Evolutionary conservation across 2,888 invertebrate species (phyloP).

Genomic region (Thymelicus sylvestris): DNA sequence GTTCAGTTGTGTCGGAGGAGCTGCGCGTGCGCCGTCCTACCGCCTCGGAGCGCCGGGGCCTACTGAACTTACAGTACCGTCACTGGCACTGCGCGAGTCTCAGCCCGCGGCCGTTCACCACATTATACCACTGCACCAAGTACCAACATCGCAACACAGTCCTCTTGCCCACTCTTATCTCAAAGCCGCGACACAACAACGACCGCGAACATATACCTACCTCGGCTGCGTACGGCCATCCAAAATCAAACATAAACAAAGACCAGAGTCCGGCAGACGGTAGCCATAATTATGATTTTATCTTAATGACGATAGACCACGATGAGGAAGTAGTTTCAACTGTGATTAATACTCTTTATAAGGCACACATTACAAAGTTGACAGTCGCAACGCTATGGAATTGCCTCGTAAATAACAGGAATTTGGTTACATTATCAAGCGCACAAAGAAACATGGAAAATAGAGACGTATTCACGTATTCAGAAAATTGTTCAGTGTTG

Average conservation of each 20-base stretch:
- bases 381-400: too few relatives aligned
- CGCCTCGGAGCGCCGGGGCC: conserved; percentile 68
- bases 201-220: background rate
- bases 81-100: too few relatives aligned
- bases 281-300: conserved; percentile 15
- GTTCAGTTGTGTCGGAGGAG: conserved; percentile 47
- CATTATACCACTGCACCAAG: background rate
- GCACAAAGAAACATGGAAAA: too few relatives aligned
- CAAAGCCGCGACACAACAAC: conserved; percentile 46
- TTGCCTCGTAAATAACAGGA: too few relatives aligned
- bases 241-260: conserved; percentile 30
- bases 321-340: conserved; percentile 1
- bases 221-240: background rate
- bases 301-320: conserved; percentile 17
- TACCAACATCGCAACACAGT: conserved; percentile 1
- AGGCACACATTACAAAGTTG: background rate
- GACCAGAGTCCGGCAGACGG: conserved; percentile 8
- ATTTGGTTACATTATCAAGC: too few relatives aligned
- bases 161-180: conserved; percentile 71
- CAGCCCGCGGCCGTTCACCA: conserved; percentile 34
- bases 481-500: too few relatives aligned
- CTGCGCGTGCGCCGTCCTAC: conserved; percentile 73
- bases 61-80: conserved; percentile 54
- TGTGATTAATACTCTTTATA: conserved; percentile 8
- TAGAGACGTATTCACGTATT: too few relatives aligned